These are phyloP conservation scores for Pipra filicauda DNA, from an alignment of 2,113 vertebrate species.

Conservation along the genomic window DNA sequence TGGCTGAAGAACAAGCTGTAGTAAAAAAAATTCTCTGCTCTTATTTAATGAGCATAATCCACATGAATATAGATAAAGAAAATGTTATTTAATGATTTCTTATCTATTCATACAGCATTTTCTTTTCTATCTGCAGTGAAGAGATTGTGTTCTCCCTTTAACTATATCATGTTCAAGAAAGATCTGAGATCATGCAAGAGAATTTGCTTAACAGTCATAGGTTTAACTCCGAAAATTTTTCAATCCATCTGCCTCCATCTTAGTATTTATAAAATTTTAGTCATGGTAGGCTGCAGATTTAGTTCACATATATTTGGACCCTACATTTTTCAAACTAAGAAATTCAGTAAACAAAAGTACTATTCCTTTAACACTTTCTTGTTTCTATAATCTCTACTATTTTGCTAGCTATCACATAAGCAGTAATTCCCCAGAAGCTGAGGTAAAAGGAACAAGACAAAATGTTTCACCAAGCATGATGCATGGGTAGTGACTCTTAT, in stretches of 20 bases:
- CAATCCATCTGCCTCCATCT: neutral
- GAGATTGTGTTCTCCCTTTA: neutral
- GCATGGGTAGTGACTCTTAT: neutral
- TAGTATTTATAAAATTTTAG: neutral
- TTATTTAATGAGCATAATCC: neutral
- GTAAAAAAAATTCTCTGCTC: neutral
- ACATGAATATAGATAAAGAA: neutral
- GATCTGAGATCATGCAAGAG: neutral
- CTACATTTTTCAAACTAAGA: neutral
- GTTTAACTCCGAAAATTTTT: constrained; percentile 17
- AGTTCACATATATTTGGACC: neutral
- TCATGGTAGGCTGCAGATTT: neutral
- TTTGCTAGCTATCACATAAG: neutral
- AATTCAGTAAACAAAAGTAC: neutral
- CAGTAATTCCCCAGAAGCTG: neutral
- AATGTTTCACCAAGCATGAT: neutral
- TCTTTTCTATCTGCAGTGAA: neutral
- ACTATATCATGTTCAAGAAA: neutral
- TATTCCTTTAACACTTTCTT: neutral
- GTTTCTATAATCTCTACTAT: neutral
- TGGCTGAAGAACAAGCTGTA: neutral
- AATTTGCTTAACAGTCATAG: neutral
- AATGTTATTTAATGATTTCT: neutral
- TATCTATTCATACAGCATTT: neutral
- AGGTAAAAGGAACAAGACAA: neutral